Evolutionary conservation across 2,888 invertebrate genomes (phyloP), one percentile per base, ranked within the genome.

Genomic region (Cryptosula pallasiana): DNA sequence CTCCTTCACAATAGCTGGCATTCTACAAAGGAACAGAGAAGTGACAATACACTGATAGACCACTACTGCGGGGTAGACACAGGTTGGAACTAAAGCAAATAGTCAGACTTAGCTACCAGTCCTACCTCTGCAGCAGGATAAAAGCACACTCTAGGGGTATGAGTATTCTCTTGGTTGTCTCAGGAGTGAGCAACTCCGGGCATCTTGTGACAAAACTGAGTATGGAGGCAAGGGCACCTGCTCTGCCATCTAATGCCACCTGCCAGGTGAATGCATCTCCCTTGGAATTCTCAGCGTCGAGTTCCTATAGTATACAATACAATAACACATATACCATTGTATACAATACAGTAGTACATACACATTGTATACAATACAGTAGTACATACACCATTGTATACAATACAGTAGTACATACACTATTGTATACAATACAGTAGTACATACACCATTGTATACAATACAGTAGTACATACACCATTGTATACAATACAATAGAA

Each of bases 221-320:
- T 89, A 99, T 91, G 0, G 97, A 95, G 58, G 79, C 94, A 16
- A 99, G 86, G 0, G 98, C 98, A 0, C 98, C 98, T 1, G 97
- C 95, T 58, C 98, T 89, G 1, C 95, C 95, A 86, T 98, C 97
- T 72, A 99, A 86, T 0, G 97, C 96, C 57, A 98, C 92, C 78
- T 84, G 84, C 98, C 98, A 98, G n/a, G 98, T 98, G 83, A 98
- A 97, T 0, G 95, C 93, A 86, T 99, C 98, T 92, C 79, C 98
- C 88, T 23, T 93, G 91, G 81, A 80, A 74, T 96, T 96, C 86
- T 99, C 99, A 0, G 95, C 94, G 83, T 98, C 98, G 23, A 99
- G 87, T 85, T 99, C 99, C 82, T 63, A 5, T 16, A 45, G 16
- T 45, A 9, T 13, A 45, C 9, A 45, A 16, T 13, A 13, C 45